Evolutionary conservation across 2,888 invertebrate genomes (phyloP).

Genomic region (Phyto melanocephala): DNA sequence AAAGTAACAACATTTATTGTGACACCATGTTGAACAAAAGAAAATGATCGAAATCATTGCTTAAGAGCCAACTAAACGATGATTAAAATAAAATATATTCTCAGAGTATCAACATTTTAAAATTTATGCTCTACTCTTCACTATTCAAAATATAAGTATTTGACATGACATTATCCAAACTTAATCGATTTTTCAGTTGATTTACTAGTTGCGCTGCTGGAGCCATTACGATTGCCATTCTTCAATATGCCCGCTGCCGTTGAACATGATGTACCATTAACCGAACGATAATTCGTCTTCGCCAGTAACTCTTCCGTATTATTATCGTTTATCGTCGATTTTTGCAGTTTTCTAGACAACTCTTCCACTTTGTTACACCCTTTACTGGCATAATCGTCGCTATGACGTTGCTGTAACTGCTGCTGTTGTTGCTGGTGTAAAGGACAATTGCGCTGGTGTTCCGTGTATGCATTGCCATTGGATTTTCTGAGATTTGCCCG

Average conservation of each 20-base stretch:
- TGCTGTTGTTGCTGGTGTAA: conserved; percentile 71
- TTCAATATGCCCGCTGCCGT: conserved; percentile 79
- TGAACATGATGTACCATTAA: conserved; percentile 54
- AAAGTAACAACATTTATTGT: not conserved
- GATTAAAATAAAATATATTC: no score
- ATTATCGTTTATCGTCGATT: conserved; percentile 50
- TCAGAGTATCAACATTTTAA: no score
- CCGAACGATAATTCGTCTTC: conserved; percentile 32
- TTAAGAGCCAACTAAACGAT: no score
- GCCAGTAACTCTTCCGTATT: conserved; percentile 35
- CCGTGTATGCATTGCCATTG: conserved; percentile 64
- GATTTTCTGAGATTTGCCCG: conserved; percentile 87
- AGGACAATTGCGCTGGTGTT: conserved; percentile 68
- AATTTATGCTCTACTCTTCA: no score
- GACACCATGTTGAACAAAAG: not conserved
- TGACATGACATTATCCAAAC: conserved; percentile 71
- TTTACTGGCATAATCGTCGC: conserved; percentile 58
- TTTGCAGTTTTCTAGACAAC: conserved; percentile 49
- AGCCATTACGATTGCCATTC: conserved; percentile 73
- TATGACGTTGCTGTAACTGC: conserved; percentile 35
- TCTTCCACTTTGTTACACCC: conserved; percentile 34
- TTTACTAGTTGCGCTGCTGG: conserved; percentile 67
- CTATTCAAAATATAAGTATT: not conserved
- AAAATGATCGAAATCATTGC: not conserved
- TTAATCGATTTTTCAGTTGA: conserved; percentile 76